phyloP scores from a whole-genome alignment of 2,888 invertebrate species.

The Cryptocephalus primarius region DNA sequence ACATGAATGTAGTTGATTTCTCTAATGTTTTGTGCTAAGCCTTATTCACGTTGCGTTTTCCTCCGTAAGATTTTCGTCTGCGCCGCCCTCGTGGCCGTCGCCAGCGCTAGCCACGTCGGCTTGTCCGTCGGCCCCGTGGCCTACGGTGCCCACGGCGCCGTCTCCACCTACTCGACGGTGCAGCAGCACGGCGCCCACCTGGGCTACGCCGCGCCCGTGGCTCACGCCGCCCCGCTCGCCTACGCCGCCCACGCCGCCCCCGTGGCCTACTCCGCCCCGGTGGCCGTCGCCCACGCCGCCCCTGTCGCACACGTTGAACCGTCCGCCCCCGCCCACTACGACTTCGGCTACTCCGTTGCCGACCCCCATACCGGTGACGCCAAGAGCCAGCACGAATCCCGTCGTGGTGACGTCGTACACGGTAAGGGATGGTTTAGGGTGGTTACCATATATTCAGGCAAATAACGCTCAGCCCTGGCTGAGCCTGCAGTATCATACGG shows the following conservation, averaged over 20 bases:
- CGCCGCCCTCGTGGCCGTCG: constrained; percentile 14
- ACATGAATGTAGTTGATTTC: too few relatives aligned
- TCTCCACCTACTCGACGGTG: constrained; percentile 9
- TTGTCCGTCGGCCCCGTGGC: constrained; percentile 6
- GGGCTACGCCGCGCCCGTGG: constrained; percentile 9
- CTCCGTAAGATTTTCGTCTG: constrained; percentile 9
- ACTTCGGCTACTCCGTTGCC: constrained; percentile 21
- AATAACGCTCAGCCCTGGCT: not conserved
- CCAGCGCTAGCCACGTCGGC: constrained; percentile 11
- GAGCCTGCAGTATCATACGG: too few relatives aligned
- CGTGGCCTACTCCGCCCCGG: constrained; percentile 10
- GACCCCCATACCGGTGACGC: constrained; percentile 39
- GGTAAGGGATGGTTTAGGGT: constrained; percentile 19
- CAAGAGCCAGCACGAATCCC: constrained; percentile 50
- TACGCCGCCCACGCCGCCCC: constrained; percentile 12
- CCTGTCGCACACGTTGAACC: constrained; percentile 17
- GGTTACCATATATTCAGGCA: not conserved
- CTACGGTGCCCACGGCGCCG: constrained; percentile 4
- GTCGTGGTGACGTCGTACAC: constrained; percentile 40
- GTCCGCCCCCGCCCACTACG: constrained; percentile 21
- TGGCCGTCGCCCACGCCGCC: constrained; percentile 11
- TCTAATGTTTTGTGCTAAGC: too few relatives aligned
- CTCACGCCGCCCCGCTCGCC: constrained; percentile 17
- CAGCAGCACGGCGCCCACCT: constrained; percentile 8
- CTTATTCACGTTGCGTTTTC: not conserved